phyloP scores from a whole-genome alignment of 2,113 vertebrate species.

The Penelope pileata region DNA sequence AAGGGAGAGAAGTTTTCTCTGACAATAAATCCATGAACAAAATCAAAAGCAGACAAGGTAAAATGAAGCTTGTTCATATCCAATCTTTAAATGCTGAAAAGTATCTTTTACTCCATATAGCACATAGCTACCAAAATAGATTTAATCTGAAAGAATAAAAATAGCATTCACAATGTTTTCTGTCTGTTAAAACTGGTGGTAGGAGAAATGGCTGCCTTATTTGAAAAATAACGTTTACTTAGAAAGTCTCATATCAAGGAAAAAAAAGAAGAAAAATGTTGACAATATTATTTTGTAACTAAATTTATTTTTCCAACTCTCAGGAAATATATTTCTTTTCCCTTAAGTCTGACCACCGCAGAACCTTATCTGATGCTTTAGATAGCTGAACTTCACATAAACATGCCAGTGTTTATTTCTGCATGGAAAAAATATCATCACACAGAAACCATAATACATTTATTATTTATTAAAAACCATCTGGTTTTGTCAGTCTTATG shows the following conservation, averaged over 20 bases:
- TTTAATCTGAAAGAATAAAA: constrained; percentile 46
- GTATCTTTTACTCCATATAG: background rate
- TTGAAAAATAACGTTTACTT: constrained; percentile 8
- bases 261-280: background rate
- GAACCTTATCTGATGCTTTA: background rate
- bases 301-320: background rate
- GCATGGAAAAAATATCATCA: background rate
- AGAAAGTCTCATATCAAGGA: background rate
- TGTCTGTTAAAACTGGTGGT: constrained; percentile 29
- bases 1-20: background rate
- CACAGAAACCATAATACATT: background rate
- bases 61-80: constrained; percentile 7
- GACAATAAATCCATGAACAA: constrained; percentile 22
- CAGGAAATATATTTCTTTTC: background rate
- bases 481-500: background rate
- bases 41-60: constrained; percentile 29
- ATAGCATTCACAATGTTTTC: background rate
- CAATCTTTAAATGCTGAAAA: background rate
- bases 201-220: background rate
- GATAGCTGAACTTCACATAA: background rate
- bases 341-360: background rate
- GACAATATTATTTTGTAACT: background rate
- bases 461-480: background rate
- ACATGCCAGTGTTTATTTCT: background rate
- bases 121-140: background rate